A percentile compares a stretch with the other conserved stretches of the same genome.
These are phyloP conservation scores for Luehdorfia chinensis DNA, from an alignment of 1,140 invertebrate species.

Conservation along the genomic window DNA sequence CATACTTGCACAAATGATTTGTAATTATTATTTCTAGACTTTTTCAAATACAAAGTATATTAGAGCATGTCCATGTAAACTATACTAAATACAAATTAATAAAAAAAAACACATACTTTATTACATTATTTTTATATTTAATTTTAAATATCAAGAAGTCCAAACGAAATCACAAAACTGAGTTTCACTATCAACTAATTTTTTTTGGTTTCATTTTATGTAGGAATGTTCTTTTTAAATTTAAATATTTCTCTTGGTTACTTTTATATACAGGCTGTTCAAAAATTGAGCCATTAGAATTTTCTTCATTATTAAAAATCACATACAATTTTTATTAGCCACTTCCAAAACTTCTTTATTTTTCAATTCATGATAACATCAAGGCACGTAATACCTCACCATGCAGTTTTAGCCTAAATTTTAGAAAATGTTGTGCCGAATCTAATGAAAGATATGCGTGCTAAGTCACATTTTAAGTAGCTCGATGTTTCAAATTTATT, in stretches of 20 bases:
- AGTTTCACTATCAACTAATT: neutral
- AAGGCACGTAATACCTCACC: constrained; percentile 6
- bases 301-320: neutral
- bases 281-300: neutral
- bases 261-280: neutral
- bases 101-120: neutral
- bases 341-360: too few relatives aligned
- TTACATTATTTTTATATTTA: neutral
- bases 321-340: neutral
- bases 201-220: neutral
- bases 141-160: neutral
- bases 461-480: constrained; percentile 8
- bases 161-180: neutral
- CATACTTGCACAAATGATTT: neutral
- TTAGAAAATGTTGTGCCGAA: constrained; percentile 10
- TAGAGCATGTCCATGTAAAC: neutral
- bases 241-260: neutral
- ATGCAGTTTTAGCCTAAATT: neutral
- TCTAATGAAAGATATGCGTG: constrained; percentile 6
- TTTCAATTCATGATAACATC: constrained; percentile 1
- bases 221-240: neutral
- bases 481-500: neutral
- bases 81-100: neutral
- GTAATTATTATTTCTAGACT: neutral
- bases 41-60: neutral